Conservation (phyloP, 2,797 vertebrate species). For the Typhlichthys subterraneus region DNA sequence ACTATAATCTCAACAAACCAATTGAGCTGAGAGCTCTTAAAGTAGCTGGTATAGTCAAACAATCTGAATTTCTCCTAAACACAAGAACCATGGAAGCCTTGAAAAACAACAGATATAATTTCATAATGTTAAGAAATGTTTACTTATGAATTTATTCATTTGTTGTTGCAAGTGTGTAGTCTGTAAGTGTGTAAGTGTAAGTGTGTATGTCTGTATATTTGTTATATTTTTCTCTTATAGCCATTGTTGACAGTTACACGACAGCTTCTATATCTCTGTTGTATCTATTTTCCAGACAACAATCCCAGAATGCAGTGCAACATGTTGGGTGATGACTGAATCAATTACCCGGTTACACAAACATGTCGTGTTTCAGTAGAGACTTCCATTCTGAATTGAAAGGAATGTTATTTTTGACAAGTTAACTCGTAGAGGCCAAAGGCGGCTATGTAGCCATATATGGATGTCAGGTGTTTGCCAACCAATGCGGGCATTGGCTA, state of each 20-base stretch:
- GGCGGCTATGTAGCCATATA: conserved; percentile 10
- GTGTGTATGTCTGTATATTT: neutral
- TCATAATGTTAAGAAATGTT: too few species aligned
- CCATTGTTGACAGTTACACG: conserved; percentile 21
- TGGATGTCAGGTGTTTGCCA: conserved; percentile 17
- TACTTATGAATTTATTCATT: too few species aligned
- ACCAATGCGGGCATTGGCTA: neutral
- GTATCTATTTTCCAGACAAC: conserved; percentile 25
- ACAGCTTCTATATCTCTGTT: conserved; percentile 8
- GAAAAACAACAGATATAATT: too few species aligned
- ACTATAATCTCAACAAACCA: too few species aligned
- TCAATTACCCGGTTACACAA: conserved; percentile 21
- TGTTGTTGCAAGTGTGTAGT: too few species aligned
- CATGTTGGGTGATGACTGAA: conserved; percentile 5
- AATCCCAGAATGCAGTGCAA: conserved; percentile 23
- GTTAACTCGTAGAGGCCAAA: conserved; percentile 13
- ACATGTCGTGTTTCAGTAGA: neutral
- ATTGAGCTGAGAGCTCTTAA: too few species aligned
- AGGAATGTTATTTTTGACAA: conserved; percentile 25
- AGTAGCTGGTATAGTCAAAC: too few species aligned
- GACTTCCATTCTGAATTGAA: conserved; percentile 14
- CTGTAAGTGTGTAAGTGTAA: too few species aligned
- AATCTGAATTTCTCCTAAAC: too few species aligned
- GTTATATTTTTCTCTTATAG: neutral
- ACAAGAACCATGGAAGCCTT: too few species aligned